These are phyloP conservation scores for Typhlichthys subterraneus DNA, from an alignment of 2,797 vertebrate species.

Conservation along the genomic window DNA sequence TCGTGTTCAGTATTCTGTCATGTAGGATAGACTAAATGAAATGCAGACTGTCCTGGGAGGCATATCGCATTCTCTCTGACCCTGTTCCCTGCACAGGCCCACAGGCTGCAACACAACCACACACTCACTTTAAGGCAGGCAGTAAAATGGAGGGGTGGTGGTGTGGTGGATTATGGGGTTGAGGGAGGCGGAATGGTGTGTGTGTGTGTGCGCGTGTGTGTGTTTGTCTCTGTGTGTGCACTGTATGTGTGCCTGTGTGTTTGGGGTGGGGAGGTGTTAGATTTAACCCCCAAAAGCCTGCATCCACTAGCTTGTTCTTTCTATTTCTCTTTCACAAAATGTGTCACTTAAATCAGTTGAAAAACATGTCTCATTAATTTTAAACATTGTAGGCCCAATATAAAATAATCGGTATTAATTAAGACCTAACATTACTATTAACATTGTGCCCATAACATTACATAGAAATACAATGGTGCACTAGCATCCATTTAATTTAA, in stretches of 20 bases:
- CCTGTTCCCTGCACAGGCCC: conserved; percentile 63
- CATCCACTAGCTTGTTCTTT: conserved; percentile 2
- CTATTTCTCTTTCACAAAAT: background rate
- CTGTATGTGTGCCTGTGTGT: conserved; percentile 6
- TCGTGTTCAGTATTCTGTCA: conserved; percentile 59
- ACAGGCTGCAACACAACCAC: conserved; percentile 62
- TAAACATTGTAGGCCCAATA: background rate
- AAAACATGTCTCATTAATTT: conserved; percentile 2
- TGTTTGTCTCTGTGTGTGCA: conserved; percentile 13
- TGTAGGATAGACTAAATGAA: conserved; percentile 55
- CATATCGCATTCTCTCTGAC: conserved; percentile 58
- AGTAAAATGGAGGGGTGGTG: conserved; percentile 72
- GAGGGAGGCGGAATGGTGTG: conserved; percentile 41
- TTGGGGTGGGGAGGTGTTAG: conserved; percentile 45
- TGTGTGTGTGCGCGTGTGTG: conserved; percentile 26
- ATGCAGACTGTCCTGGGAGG: conserved; percentile 62
- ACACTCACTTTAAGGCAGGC: conserved; percentile 71
- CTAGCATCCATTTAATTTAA: too few relatives aligned
- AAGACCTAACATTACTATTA: too few relatives aligned
- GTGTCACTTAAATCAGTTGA: conserved; percentile 1
- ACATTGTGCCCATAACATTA: too few relatives aligned
- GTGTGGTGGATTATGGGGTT: conserved; percentile 57
- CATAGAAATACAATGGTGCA: too few relatives aligned
- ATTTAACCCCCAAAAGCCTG: conserved; percentile 56
- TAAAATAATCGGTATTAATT: background rate